Conservation (phyloP, 2,888 invertebrate genomes). For the Ommatoiulus sabulosus region DNA sequence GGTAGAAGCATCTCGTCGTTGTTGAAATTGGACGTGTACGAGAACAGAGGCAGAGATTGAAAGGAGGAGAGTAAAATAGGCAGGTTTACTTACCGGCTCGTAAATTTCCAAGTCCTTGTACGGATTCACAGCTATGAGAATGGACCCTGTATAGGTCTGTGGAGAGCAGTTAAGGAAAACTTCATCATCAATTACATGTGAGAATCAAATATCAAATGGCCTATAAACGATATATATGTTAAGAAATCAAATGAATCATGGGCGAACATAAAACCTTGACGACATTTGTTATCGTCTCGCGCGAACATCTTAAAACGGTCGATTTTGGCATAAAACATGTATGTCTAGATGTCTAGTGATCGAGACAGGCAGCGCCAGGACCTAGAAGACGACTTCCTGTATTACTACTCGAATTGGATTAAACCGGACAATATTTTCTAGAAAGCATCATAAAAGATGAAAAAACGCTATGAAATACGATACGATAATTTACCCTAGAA, state of each 20-base stretch:
- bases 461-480: no score
- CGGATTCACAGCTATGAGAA: conserved; percentile 92
- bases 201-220: conserved; percentile 26
- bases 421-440: no score
- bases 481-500: no score
- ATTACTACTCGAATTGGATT: background rate
- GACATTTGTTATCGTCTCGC: background rate
- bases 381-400: background rate
- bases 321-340: background rate
- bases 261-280: background rate
- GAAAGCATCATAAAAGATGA: no score
- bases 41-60: background rate
- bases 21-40: background rate
- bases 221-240: conserved; percentile 28
- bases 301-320: background rate
- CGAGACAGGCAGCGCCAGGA: background rate
- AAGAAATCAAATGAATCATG: background rate
- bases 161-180: conserved; percentile 49
- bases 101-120: conserved; percentile 92
- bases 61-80: background rate
- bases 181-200: conserved; percentile 42
- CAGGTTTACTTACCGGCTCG: conserved; percentile 78
- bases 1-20: background rate
- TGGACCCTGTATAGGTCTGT: conserved; percentile 93
- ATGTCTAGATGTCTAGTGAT: background rate